Conservation (phyloP, 2,888 invertebrate genomes). For the Leucoma salicis region DNA sequence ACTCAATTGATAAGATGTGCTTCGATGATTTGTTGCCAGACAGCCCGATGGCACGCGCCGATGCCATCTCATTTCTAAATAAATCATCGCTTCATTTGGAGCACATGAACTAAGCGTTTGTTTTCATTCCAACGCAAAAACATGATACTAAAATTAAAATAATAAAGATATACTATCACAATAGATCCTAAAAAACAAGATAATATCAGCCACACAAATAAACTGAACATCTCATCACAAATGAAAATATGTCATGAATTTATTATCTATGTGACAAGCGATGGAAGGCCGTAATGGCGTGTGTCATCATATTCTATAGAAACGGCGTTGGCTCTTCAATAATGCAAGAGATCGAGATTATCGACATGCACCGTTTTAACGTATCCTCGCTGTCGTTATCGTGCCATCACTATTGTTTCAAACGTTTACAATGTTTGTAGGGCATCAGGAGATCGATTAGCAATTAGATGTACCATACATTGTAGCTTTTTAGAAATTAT, state of each 20-base stretch:
- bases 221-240: conserved; percentile 58
- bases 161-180: conserved; percentile 6
- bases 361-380: conserved; percentile 71
- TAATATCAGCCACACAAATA: conserved; percentile 49
- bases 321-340: conserved; percentile 68
- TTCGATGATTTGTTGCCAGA: conserved; percentile 68
- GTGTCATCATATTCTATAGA: conserved; percentile 75
- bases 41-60: conserved; percentile 59
- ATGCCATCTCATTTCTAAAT: conserved; percentile 24
- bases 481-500: conserved; percentile 27
- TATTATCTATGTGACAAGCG: conserved; percentile 62
- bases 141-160: neutral
- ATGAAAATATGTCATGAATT: conserved; percentile 60
- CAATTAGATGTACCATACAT: conserved; percentile 42
- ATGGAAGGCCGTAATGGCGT: conserved; percentile 63
- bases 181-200: conserved; percentile 30
- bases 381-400: conserved; percentile 63
- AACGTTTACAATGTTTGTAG: conserved; percentile 57
- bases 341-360: conserved; percentile 73
- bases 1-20: conserved; percentile 63
- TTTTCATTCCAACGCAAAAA: too few species aligned
- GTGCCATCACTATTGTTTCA: conserved; percentile 70
- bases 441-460: conserved; percentile 60
- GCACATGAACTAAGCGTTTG: neutral
- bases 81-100: conserved; percentile 24